Evolutionary conservation across 1,140 invertebrate genomes (phyloP), one percentile per base, ranked within the genome.

Genomic region (Nebria ingens): DNA sequence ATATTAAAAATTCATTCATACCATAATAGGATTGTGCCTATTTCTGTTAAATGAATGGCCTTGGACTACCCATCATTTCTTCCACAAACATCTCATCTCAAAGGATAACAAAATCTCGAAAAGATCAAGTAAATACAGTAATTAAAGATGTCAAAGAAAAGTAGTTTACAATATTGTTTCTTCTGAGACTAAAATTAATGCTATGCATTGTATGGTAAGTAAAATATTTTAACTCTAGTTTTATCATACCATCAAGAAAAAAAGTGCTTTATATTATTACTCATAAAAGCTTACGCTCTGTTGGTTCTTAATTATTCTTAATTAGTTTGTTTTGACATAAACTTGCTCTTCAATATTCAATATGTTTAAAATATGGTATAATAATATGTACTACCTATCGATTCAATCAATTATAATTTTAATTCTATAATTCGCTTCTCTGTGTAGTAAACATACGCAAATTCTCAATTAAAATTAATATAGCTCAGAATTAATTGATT

Each of bases 111-210:
- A 45, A 45, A 45, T 45, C 40, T 11, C 6, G 17, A 45, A 45
- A 17, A 45, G 15, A 45, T 17, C 15, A 45, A 45, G 17, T 45
- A 45, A 45, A 6, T 45, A 45, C 40, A 45, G 15, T 17, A 45
- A 45, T 45, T 17, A 45, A 45, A 45, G 40, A 45, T 45, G 40
- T 45, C 40, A 45, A 45, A 45, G 40, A 45, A 45, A 45, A 45
- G 40, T 45, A 17, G 17, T 45, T 11, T 4, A 12, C 6, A 45
- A 17, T 45, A 45, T 45, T 12, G 40, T 45, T 45, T 45, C 40
- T 17, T 17, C 40, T 17, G 40, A 12, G 40, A 45, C 40, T 45
- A 17, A 45, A 45, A 4, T 45, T 12, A 11, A 17, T 45, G 40
- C 40, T 45, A 45, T 45, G 40, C 15, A 17, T 6, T 45, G 40